Conservation (phyloP, 2,113 vertebrate genomes). For the Brevimyrus niger region DNA sequence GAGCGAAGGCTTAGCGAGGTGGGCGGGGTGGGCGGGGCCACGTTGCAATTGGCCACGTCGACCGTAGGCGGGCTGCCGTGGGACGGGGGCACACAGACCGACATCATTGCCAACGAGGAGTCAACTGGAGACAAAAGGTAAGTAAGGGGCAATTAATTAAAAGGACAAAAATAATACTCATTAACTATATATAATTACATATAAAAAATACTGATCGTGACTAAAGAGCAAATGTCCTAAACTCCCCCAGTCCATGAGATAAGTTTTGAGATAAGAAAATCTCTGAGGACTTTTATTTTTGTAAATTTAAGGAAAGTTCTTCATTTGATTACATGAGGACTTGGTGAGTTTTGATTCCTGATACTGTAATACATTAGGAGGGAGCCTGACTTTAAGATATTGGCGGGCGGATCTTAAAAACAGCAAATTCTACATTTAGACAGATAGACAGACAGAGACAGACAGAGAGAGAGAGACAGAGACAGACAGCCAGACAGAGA, state of each 20-base stretch:
- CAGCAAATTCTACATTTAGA: neutral
- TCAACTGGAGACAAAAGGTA: constrained; percentile 53
- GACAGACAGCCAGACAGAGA: too few species aligned
- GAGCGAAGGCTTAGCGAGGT: constrained; percentile 85
- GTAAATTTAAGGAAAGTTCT: neutral
- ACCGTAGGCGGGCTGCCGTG: constrained; percentile 56
- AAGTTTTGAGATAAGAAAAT: neutral
- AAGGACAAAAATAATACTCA: neutral
- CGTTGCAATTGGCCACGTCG: constrained; percentile 73
- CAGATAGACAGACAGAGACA: too few species aligned
- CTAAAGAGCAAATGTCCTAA: neutral
- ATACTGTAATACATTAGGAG: neutral
- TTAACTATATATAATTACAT: neutral
- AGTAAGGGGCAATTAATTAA: neutral
- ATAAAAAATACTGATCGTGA: neutral
- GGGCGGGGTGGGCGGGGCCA: constrained; percentile 66
- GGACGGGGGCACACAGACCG: constrained; percentile 81
- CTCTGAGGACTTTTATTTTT: neutral
- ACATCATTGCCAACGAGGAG: constrained; percentile 63
- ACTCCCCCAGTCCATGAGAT: neutral
- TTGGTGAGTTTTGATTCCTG: neutral
- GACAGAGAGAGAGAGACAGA: too few species aligned
- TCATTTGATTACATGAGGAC: neutral
- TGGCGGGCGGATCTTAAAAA: neutral
- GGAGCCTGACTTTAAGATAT: neutral